phyloP scores from a whole-genome alignment of 2,797 vertebrate species.

The Dryobates pubescens region DNA sequence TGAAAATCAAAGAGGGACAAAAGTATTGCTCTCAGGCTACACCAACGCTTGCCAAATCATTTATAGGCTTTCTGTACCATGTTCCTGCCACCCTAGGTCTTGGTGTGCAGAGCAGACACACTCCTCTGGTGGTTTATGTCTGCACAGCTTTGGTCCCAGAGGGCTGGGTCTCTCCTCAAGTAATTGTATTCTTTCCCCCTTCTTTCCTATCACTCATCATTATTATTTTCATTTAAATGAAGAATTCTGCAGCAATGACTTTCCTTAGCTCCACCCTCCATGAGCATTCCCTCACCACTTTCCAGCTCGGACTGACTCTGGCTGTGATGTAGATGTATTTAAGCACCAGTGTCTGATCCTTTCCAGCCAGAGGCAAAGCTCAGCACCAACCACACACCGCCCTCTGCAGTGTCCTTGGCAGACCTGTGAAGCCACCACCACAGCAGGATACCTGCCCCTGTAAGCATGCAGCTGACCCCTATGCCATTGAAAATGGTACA shows the following conservation, averaged over 20 bases:
- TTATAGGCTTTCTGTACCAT: background rate
- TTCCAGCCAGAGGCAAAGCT: background rate
- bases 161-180: background rate
- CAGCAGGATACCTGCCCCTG: background rate
- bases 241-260: background rate
- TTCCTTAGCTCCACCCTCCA: background rate
- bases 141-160: background rate
- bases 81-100: background rate
- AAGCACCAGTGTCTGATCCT: background rate
- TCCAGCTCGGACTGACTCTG: background rate
- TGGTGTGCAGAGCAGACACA: background rate
- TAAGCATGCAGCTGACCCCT: background rate
- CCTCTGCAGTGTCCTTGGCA: background rate
- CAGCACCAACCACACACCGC: accelerated
- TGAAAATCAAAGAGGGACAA: background rate
- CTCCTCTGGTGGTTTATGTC: background rate
- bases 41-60: background rate
- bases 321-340: background rate
- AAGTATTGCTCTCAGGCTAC: background rate
- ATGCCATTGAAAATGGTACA: accelerated
- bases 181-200: background rate
- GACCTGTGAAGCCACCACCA: background rate
- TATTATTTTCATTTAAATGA: background rate
- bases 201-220: background rate
- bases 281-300: background rate